Evolutionary conservation across 2,797 vertebrate genomes (phyloP), one percentile per base, ranked within the genome.

Genomic region (Catamblyrhynchus diadema): DNA sequence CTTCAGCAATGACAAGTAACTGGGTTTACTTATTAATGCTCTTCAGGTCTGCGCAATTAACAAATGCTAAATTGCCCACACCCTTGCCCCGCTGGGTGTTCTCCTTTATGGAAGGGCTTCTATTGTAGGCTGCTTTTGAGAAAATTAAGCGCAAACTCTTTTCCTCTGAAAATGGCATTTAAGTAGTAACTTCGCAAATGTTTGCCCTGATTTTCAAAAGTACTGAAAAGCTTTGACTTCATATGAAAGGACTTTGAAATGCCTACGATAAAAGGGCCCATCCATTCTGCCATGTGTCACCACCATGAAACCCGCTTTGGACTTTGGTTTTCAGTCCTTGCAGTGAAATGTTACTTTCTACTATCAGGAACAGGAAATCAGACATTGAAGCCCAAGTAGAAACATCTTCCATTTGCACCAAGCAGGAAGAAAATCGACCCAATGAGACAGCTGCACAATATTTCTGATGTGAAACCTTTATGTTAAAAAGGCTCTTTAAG

Each of bases 401-500:
- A 87, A 22, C 16, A 51, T 16, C 13, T 62, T 65, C 24, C 24
- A 32, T 60, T 51, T 77, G 4, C 33, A 61, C 41, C n/a, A 80
- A 70, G 21, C 35, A 28, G 1, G 19, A 86, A 69, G 22, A 85
- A 73, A 73, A 80, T 47, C n/a, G 51, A 70, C 8, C 10, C 3
- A 2, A 62, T 0, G 0, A 65, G 25, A 73, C 12, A 79, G 59
- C 3, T 25, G 11, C 7, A 57, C 16, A 47, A 3, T 33, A 50
- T 8, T 57, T 71, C 20, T 0, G 0, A 69, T 66, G 54, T 3
- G 2, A 89, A 81, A 66, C 4, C 8, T 53, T 35, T 33, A 60
- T 15, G 24, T 12, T 60, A 53, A 57, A 88, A 78, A 30, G 27
- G 9, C 3, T 84, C 23, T 73, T 71, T 15, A 86, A 42, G 9